Percentiles rank a stretch among this genome's conserved stretches.
Evolutionary conservation across 2,113 vertebrate genomes (phyloP).

Genomic region (Pluvianellus socialis): DNA sequence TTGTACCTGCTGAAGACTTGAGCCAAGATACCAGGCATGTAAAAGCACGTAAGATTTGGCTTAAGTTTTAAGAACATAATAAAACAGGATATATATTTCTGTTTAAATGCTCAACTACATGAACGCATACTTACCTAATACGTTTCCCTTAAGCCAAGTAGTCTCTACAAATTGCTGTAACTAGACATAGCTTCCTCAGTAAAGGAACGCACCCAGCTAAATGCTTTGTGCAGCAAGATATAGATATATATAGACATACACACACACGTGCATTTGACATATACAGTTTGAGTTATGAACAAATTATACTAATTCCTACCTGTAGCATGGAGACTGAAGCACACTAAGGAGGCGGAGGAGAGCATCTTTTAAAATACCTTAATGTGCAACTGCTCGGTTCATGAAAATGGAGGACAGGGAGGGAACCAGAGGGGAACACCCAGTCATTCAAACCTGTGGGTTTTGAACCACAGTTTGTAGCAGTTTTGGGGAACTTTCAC

Average conservation of each 20-base stretch:
- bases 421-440: neutral
- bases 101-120: neutral
- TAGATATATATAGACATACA: neutral
- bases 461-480: neutral
- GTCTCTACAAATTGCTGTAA: neutral
- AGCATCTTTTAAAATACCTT: neutral
- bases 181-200: neutral
- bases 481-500: neutral
- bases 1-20: neutral
- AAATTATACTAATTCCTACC: neutral
- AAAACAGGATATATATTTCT: neutral
- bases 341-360: neutral
- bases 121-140: neutral
- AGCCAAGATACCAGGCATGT: neutral
- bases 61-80: neutral
- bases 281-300: neutral
- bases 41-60: neutral
- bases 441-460: neutral
- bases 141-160: neutral
- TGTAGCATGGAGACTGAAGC: neutral
- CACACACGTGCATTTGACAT: rapidly evolving
- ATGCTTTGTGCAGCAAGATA: neutral
- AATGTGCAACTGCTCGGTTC: neutral
- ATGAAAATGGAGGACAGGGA: neutral
- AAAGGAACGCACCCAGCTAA: neutral